phyloP scores from a whole-genome alignment of 2,797 vertebrate genomes.

The Labeo calbasu region DNA sequence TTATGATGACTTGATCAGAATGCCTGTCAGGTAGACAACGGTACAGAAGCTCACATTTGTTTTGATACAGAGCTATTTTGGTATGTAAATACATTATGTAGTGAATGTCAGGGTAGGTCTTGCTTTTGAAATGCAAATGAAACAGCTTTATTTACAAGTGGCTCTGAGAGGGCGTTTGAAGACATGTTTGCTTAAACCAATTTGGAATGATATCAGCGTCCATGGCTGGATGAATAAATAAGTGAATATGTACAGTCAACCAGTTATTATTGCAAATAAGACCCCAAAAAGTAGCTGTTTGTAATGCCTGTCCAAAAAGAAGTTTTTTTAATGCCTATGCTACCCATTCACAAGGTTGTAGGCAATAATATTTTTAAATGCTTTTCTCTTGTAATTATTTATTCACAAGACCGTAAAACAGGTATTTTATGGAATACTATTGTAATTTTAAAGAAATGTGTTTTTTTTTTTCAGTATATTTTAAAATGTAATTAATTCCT shows the following conservation, averaged over 20 bases:
- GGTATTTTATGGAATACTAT: too few species aligned
- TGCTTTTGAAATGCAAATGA: constrained; percentile 33
- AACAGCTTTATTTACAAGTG: constrained; percentile 19
- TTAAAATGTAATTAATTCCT: background rate
- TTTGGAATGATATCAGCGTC: background rate
- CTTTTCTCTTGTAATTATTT: too few species aligned
- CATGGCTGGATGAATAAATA: background rate
- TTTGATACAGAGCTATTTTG: background rate
- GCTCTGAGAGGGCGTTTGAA: background rate
- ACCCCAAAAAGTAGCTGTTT: background rate
- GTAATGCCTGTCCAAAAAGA: background rate
- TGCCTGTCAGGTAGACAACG: background rate
- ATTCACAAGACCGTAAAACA: too few species aligned
- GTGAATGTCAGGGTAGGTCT: background rate
- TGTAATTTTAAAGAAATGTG: too few species aligned
- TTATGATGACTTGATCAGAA: background rate
- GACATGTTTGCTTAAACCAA: background rate
- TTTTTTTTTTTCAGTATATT: background rate
- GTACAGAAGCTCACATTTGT: background rate
- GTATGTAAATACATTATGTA: background rate
- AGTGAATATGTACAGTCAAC: background rate
- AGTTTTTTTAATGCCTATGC: background rate
- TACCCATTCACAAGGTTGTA: background rate
- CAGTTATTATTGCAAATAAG: background rate
- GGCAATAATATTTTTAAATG: background rate